Evolutionary conservation across 1,140 invertebrate species (phyloP).

Genomic region (Teleopsis dalmanni): DNA sequence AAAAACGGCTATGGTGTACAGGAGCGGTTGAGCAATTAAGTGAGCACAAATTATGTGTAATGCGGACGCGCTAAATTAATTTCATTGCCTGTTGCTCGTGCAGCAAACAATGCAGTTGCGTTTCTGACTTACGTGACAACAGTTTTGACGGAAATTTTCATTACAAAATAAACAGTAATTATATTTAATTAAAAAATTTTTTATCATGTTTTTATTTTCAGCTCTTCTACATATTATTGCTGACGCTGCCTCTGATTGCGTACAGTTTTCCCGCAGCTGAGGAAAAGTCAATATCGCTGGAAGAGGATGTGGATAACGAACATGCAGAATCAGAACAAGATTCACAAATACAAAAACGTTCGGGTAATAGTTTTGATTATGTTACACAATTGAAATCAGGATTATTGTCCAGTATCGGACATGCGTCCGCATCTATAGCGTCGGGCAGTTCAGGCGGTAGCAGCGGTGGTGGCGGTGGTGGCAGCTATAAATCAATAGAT

Average conservation of each 20-base stretch:
- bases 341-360: conserved; percentile 39
- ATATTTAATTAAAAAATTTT: too few relatives aligned
- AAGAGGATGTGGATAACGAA: conserved; percentile 38
- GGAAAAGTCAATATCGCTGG: conserved; percentile 35
- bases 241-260: conserved; percentile 27
- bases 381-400: conserved; percentile 45
- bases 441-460: conserved; percentile 51
- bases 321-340: conserved; percentile 34
- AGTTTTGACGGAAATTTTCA: too few relatives aligned
- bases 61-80: too few relatives aligned
- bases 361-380: conserved; percentile 45
- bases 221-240: conserved; percentile 20
- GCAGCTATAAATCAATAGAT: conserved; percentile 42
- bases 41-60: too few relatives aligned
- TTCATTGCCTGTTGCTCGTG: too few relatives aligned
- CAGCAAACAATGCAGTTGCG: too few relatives aligned
- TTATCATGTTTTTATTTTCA: conserved; percentile 9
- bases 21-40: too few relatives aligned
- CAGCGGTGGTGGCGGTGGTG: conserved; percentile 46
- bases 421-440: conserved; percentile 49
- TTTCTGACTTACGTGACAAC: too few relatives aligned
- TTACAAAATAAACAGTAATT: too few relatives aligned
- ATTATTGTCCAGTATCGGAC: conserved; percentile 50
- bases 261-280: conserved; percentile 24
- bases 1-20: too few relatives aligned